Base-by-base conservation (phyloP, 2,113 vertebrate species). In the Phoenicopterus ruber region DNA sequence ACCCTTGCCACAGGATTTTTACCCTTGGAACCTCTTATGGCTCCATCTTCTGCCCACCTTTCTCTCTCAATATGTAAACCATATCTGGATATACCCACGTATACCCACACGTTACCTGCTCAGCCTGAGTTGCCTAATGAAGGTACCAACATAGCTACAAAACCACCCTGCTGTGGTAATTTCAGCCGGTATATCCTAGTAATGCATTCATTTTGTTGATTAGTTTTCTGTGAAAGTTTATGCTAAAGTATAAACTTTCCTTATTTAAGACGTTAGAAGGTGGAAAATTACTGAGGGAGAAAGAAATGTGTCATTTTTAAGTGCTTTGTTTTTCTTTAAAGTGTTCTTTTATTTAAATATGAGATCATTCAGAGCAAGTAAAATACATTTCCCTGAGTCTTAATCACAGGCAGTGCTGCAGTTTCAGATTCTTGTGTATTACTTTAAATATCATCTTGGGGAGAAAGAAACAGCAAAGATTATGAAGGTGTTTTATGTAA, bases 271-370 rank as follows among this genome's bases (percentile, higher is more conserved):
- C 4, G 3, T 58, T 79, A 91, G 66, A 91, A 93, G 93, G 83
- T 91, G 74, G 81, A 96, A 97, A 97, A 95, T 79, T 94, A 94
- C 91, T 1, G 21, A 86, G 57, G 31, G 47, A 95, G 52, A 96
- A 93, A 88, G 93, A 93, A 95, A 95, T 87, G 59, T 97, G 85
- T 86, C 90, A 97, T 88, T 96, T 94, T 90, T 73, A 96, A 93
- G 63, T 86, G 90, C 32, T 92, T 92, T 84, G 42, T 84, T 93
- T 96, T 93, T 86, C 63, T 71, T 82, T 86, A 66, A 85, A 96
- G n/a, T 86, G 85, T 88, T 93, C 63, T 95, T 96, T 96, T 95
- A 95, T 93, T 96, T 93, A 94, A 93, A 95, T 88, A 93, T 63
- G 81, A 93, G 90, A 94, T 93, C 70, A 85, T 65, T 90, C 40